Evolutionary conservation across 2,113 vertebrate species (phyloP), one percentile per base, ranked within the genome.

Genomic region (Cyprichromis sp.): DNA sequence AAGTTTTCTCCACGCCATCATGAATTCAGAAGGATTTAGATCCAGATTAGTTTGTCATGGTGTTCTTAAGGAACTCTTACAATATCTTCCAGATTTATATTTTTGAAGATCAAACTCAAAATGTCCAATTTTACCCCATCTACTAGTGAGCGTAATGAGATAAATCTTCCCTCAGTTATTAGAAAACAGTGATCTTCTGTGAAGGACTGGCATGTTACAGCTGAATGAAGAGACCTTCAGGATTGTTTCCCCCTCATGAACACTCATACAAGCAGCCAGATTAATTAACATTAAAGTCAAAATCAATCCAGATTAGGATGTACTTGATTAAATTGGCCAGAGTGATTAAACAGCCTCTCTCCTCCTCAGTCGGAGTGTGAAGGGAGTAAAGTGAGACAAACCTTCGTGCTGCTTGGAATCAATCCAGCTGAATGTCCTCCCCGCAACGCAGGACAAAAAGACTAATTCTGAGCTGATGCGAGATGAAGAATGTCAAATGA

Each of bases 281-380:
- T 86, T 85, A 59, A 91, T 90, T 66, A 90, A 66, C 14, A 11
- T 36, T 63, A 89, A 91, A 92, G 80, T 85, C 88, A 54, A 71
- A 89, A 95, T 93, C 93, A 88, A 93, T 92, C 59, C 91, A 82
- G 87, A 89, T 94, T 89, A 93, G 81, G 76, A 50, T 86, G 80
- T 11, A 16, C 84, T 80, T 82, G 87, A 94, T 92, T 86, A 53
- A 83, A 91, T 54, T 55, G 63, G 50, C 42, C 80, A 24, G 52
- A 85, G 26, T 82, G 73, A 91, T 93, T 89, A 85, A 84, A 89
- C 13, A 21, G 8, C 29, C 26, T 47, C 73, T 82, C 61, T 82
- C 52, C 61, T 82, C 45, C 42, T 66, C 79, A 5, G 45, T 84
- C 53, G 42, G 85, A 61, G 38, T 57, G 84, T 6, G 84, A 54